Percentiles rank a stretch among this genome's conserved stretches.
These are phyloP conservation scores for Solenopsis fugax DNA, from an alignment of 1,140 invertebrate genomes.

Conservation along the genomic window DNA sequence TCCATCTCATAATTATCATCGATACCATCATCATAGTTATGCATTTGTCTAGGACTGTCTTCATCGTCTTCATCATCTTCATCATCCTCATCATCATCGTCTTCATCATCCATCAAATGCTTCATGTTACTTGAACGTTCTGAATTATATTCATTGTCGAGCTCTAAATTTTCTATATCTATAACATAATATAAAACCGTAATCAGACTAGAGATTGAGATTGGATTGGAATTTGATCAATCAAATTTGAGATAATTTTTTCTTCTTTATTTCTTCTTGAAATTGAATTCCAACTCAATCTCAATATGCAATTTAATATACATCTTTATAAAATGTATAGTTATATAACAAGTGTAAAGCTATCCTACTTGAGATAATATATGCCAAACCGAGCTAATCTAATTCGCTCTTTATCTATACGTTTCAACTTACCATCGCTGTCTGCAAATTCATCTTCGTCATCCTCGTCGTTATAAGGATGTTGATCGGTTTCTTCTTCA, in stretches of 20 bases:
- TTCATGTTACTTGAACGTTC: conserved; percentile 25
- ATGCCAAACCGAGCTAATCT: background rate
- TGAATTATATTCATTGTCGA: conserved; percentile 63
- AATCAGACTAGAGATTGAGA: too few relatives aligned
- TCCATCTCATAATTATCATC: conserved; percentile 75
- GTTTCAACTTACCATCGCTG: conserved; percentile 68
- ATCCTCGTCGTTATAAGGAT: conserved; percentile 73
- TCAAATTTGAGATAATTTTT: too few relatives aligned
- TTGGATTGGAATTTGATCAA: too few relatives aligned
- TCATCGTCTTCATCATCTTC: conserved; percentile 77
- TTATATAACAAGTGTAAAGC: background rate
- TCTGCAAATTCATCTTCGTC: conserved; percentile 74
- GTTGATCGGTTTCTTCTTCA: conserved; percentile 66
- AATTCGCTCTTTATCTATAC: background rate
- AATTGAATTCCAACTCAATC: too few relatives aligned
- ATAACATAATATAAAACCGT: background rate
- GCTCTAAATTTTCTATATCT: conserved; percentile 72
- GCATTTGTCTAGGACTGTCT: conserved; percentile 28
- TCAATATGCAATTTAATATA: too few relatives aligned
- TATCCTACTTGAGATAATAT: background rate
- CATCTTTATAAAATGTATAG: conserved; percentile 7
- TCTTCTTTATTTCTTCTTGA: too few relatives aligned
- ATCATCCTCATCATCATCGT: conserved; percentile 73
- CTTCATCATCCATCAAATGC: conserved; percentile 53
- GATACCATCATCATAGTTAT: conserved; percentile 67